phyloP scores from a whole-genome alignment of 1,140 invertebrate species.

The Apis cerana region DNA sequence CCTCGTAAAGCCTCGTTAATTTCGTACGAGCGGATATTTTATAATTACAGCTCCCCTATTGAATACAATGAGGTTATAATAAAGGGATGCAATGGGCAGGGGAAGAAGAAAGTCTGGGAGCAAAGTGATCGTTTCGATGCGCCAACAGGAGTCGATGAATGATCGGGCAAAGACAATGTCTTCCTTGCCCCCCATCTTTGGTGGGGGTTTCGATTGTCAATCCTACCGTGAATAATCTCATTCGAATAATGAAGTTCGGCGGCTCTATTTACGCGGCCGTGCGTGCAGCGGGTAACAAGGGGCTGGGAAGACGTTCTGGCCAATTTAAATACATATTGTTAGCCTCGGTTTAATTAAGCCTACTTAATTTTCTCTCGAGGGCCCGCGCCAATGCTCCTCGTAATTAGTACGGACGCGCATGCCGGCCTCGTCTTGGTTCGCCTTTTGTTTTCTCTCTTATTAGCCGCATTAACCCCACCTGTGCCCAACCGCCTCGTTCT shows the following conservation, averaged over 20 bases:
- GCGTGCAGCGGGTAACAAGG: neutral
- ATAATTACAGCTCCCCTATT: too few species aligned
- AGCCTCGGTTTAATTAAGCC: conserved; percentile 76
- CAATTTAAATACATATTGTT: conserved; percentile 75
- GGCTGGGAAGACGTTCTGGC: conserved; percentile 53
- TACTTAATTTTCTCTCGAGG: conserved; percentile 75
- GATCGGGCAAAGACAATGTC: conserved; percentile 8
- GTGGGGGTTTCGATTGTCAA: conserved; percentile 15
- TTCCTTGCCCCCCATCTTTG: neutral
- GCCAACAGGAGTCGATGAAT: neutral
- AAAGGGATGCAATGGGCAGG: neutral
- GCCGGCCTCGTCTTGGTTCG: conserved; percentile 62
- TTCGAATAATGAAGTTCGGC: conserved; percentile 5
- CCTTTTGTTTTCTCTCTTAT: conserved; percentile 67
- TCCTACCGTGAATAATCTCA: conserved; percentile 12
- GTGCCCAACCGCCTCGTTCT: conserved; percentile 49
- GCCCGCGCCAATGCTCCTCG: conserved; percentile 70
- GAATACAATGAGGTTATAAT: too few species aligned
- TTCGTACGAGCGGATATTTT: too few species aligned
- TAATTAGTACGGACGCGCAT: conserved; percentile 78
- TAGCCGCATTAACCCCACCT: conserved; percentile 62
- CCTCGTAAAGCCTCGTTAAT: too few species aligned
- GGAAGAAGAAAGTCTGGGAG: too few species aligned
- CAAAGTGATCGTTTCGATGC: neutral
- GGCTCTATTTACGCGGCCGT: conserved; percentile 37